These are phyloP conservation scores for Labeo catla DNA, from an alignment of 2,113 vertebrate genomes.

Conservation along the genomic window DNA sequence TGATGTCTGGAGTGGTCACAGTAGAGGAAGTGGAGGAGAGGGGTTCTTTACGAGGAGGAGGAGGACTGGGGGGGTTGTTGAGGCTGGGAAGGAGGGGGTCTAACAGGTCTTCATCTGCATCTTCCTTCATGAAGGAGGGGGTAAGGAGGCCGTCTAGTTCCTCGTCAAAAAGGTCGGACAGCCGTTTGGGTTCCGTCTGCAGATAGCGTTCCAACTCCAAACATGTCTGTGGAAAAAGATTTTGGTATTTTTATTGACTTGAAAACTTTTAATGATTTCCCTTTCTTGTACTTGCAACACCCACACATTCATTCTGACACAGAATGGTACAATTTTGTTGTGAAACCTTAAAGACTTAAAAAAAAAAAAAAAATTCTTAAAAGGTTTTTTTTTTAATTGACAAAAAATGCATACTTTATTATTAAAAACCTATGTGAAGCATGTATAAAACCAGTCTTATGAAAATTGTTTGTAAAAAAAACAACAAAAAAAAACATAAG, in stretches of 20 bases:
- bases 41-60: slow-evolving; percentile 80
- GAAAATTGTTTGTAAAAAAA: not conserved
- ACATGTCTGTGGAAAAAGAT: slow-evolving; percentile 83
- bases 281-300: not conserved
- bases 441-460: not conserved
- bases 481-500: not conserved
- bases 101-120: slow-evolving; percentile 83
- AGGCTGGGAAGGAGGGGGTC: slow-evolving; percentile 83
- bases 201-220: slow-evolving; percentile 97
- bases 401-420: not conserved
- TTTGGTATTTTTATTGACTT: not conserved
- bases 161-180: slow-evolving; percentile 91
- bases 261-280: not conserved
- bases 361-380: no score
- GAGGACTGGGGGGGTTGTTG: slow-evolving; percentile 78
- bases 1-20: slow-evolving; percentile 79
- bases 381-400: no score
- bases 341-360: no score
- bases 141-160: slow-evolving; percentile 92
- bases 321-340: no score
- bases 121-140: slow-evolving; percentile 82
- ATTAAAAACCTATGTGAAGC: not conserved
- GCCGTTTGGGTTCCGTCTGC: slow-evolving; percentile 93
- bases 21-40: slow-evolving; percentile 79
- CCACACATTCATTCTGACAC: not conserved